These are phyloP conservation scores for Tinamus major DNA, from an alignment of 2,797 vertebrate species.

Conservation along the genomic window DNA sequence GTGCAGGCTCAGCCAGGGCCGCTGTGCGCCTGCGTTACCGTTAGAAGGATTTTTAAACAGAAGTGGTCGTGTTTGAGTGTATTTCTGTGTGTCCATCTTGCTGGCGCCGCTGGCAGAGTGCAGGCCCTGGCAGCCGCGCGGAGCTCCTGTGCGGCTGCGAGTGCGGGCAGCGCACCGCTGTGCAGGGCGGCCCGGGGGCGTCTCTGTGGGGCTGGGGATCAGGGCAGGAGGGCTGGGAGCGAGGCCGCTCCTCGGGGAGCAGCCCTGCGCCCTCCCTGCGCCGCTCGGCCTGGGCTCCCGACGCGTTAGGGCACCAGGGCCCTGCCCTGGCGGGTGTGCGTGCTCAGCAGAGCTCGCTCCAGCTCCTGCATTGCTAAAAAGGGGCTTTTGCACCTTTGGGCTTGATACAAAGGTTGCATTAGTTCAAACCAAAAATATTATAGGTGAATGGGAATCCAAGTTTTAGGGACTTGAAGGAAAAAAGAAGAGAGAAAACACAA, in stretches of 20 bases:
- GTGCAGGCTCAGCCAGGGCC: not conserved
- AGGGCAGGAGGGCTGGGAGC: too few species aligned
- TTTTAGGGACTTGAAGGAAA: not conserved
- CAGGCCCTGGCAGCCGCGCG: fast-evolving
- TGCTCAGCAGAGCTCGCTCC: not conserved
- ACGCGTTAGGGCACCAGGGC: too few species aligned
- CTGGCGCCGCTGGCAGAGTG: fast-evolving
- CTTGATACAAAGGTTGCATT: not conserved
- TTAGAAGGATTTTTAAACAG: too few species aligned
- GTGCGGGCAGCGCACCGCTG: too few species aligned
- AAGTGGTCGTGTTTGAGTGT: not conserved
- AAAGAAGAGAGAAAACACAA: too few species aligned
- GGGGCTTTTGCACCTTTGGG: not conserved
- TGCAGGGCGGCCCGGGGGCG: too few species aligned
- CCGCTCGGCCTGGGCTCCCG: too few species aligned
- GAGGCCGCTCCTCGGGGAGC: too few species aligned
- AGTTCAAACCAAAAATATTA: not conserved
- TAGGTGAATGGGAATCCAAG: not conserved
- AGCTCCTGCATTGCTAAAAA: not conserved
- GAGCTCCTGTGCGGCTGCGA: not conserved
- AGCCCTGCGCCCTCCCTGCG: too few species aligned
- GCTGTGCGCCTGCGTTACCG: not conserved
- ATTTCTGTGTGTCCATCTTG: fast-evolving
- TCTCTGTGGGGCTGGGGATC: too few species aligned
- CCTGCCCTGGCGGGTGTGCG: too few species aligned